Conservation (phyloP, 1,140 invertebrate genomes). For the Eupristina koningsbergeri region DNA sequence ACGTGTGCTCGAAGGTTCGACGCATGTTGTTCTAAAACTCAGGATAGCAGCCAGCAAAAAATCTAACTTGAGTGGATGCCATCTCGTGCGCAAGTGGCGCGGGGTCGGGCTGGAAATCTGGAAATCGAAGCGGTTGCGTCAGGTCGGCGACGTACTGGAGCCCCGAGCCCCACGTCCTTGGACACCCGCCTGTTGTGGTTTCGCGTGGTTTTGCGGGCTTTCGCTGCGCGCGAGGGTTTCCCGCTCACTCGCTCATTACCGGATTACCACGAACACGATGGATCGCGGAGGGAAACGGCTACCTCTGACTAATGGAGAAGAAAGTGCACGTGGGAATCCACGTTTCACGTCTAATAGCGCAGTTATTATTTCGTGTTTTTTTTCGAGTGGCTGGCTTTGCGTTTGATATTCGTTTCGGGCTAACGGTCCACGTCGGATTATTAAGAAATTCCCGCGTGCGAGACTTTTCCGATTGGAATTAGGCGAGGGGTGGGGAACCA, state of each 20-base stretch:
- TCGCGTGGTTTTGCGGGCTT: not conserved
- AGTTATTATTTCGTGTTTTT: too few relatives aligned
- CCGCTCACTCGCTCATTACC: slow-evolving; percentile 33
- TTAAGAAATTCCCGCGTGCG: slow-evolving; percentile 10
- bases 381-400: not conserved
- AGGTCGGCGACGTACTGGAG: not conserved
- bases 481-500: not conserved
- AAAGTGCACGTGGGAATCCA: slow-evolving; percentile 26
- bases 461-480: not conserved
- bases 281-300: not conserved
- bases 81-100: not conserved
- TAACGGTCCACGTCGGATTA: not conserved
- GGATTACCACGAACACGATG: slow-evolving; percentile 26
- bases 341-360: not conserved
- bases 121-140: not conserved
- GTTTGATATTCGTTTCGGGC: not conserved
- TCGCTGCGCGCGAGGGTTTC: too few relatives aligned
- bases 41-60: too few relatives aligned
- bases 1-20: too few relatives aligned
- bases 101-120: not conserved
- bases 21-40: too few relatives aligned
- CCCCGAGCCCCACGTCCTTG: not conserved
- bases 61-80: too few relatives aligned
- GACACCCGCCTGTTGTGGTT: not conserved
- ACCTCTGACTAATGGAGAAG: slow-evolving; percentile 27